phyloP scores from a whole-genome alignment of 2,113 vertebrate genomes.

The Hydrochoerus hydrochaeris region DNA sequence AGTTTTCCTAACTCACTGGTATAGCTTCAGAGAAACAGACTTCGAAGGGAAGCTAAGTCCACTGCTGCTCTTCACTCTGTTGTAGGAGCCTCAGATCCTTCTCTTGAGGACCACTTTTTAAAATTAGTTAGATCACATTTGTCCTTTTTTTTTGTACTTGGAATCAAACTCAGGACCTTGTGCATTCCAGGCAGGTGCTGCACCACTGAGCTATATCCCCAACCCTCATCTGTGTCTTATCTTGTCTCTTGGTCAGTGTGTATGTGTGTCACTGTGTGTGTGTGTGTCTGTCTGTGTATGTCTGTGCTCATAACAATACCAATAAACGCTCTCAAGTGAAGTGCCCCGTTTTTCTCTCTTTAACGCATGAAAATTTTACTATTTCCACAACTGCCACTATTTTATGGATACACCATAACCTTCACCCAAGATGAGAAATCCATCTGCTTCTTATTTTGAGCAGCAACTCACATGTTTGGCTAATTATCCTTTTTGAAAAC shows the following conservation, averaged over 20 bases:
- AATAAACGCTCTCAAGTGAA: background rate
- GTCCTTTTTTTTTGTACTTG: background rate
- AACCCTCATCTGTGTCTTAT: background rate
- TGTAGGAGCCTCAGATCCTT: background rate
- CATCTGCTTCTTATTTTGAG: conserved; percentile 11
- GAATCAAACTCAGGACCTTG: no score
- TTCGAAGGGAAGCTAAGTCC: background rate
- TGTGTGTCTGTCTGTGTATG: background rate
- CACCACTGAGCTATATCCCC: no score
- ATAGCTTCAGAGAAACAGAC: background rate
- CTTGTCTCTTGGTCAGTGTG: background rate
- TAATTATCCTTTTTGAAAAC: background rate
- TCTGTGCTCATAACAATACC: background rate
- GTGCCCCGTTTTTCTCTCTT: background rate
- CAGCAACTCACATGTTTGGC: background rate
- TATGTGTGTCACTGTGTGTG: background rate
- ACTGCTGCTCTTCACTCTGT: background rate
- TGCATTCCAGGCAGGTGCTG: no score
- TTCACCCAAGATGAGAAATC: background rate
- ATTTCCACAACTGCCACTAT: background rate
- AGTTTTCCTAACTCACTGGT: background rate
- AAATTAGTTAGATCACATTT: background rate
- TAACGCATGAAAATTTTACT: background rate
- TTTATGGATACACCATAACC: background rate
- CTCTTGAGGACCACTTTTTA: background rate